Evolutionary conservation across 2,113 vertebrate species (phyloP).

Genomic region (Pseudolaguvia tuberculata): DNA sequence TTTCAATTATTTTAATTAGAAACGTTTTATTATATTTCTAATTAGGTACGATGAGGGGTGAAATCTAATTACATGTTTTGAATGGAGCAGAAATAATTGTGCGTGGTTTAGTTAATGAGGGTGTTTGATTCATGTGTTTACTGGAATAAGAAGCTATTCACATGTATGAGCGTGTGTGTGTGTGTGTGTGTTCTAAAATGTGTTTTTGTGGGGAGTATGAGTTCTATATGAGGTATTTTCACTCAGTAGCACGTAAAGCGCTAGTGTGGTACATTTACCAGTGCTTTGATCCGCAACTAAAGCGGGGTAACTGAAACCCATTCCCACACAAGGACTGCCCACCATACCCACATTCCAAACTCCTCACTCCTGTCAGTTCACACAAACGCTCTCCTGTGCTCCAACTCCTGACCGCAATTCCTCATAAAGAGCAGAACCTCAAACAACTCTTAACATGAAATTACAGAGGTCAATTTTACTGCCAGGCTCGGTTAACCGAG

Average conservation of each 20-base stretch:
- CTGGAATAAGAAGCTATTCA: no score
- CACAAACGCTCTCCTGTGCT: constrained; percentile 27
- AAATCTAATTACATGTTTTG: no score
- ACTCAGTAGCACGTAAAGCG: constrained; percentile 47
- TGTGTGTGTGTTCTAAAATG: not conserved
- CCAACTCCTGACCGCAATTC: constrained; percentile 29
- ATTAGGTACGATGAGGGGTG: no score
- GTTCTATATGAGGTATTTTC: constrained; percentile 53
- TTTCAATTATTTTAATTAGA: no score
- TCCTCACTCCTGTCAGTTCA: constrained; percentile 24
- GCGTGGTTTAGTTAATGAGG: no score
- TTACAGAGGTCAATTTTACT: constrained; percentile 54
- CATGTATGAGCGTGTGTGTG: not conserved
- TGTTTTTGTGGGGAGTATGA: constrained; percentile 40
- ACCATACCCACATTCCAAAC: constrained; percentile 17
- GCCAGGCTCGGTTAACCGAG: constrained; percentile 56
- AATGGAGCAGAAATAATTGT: no score
- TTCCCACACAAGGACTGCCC: constrained; percentile 5
- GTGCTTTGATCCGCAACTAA: constrained; percentile 61
- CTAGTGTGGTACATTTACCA: constrained; percentile 59
- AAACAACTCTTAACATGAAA: constrained; percentile 62
- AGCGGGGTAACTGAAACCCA: constrained; percentile 42
- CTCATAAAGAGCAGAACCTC: constrained; percentile 45
- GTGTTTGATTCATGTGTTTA: no score
- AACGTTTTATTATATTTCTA: no score